These are phyloP conservation scores for Lepisosteus oculatus DNA, from an alignment of 2,113 vertebrate genomes.

Conservation along the genomic window DNA sequence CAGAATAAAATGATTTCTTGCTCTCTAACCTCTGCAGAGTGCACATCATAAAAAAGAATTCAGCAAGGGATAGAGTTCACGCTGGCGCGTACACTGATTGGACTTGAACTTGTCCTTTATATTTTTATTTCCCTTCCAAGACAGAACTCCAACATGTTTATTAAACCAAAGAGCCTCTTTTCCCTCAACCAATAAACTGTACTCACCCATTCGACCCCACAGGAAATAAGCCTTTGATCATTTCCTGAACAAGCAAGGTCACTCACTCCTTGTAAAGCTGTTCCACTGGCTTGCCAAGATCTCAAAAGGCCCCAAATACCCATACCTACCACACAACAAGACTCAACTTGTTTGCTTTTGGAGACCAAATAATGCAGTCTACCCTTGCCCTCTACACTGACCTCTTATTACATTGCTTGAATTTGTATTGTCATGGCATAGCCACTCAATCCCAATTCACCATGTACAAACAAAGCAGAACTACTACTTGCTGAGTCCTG, in stretches of 20 bases:
- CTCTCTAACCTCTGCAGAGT: no score
- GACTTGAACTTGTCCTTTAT: no score
- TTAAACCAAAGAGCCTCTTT: background rate
- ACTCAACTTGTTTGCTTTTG: conserved; percentile 28
- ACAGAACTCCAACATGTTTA: conserved; percentile 4
- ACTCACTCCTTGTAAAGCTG: conserved; percentile 25
- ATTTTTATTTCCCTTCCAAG: background rate
- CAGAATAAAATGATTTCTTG: no score
- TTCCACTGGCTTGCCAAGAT: conserved; percentile 16
- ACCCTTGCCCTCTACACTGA: conserved; percentile 26
- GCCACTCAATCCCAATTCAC: conserved; percentile 35
- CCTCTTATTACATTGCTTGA: conserved; percentile 19
- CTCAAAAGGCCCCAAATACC: conserved; percentile 21
- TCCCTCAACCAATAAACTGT: background rate
- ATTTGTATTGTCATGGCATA: conserved; percentile 21
- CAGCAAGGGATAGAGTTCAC: no score
- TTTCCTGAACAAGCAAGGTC: conserved; percentile 39
- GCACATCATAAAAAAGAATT: no score
- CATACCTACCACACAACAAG: conserved; percentile 16
- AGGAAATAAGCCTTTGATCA: conserved; percentile 38
- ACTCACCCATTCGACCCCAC: background rate
- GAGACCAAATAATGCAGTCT: conserved; percentile 29
- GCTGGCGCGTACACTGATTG: no score
- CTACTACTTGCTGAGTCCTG: background rate
- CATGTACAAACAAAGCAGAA: conserved; percentile 35